Base-by-base conservation (phyloP, 2,797 vertebrate genomes). In the Darevskia nairensis region DNA sequence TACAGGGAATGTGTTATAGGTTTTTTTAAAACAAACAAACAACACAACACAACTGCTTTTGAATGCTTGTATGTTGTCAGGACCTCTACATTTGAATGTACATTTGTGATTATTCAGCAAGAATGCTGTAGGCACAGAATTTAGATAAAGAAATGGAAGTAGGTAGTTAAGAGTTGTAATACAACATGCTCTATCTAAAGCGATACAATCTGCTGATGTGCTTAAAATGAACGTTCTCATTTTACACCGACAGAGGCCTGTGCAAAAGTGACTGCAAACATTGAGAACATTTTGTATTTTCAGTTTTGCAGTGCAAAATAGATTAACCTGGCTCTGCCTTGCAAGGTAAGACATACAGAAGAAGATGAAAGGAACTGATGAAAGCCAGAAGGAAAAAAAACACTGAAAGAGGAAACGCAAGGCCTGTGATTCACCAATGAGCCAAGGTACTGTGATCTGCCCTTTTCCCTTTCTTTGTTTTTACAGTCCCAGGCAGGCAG, bases 101-200 rank as follows among this genome's bases (percentile, higher is more conserved):
- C 17, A 4, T 35, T n/a, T 61, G 21, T 32, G 23, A 64, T 46
- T 46, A n/a, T 46, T 32, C 66, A 92, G 90, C 89, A 23, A 9
- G 19, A 64, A 44, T 32, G 59, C 5, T 46, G 4, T 77, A 77
- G 75, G 44, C 75, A 46, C 25, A 27, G 46, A 55, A 32, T 27
- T 29, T 46, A 29, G 75, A n/a, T 50, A 74, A 17, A 50, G 44
- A n/a, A 79, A 79, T n/a, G 61, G 21, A 61, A 61, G 35, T 91
- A 87, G 86, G 35, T 91, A 87, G 86, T 84, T 82, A 89, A 86
- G 80, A 92, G 86, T 85, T 90, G 82, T 66, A 44, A 72, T 78
- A 76, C 89, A 91, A 68, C 0, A 80, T 75, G 41, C 75, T 1
- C 78, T 82, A 19, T 83, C 92, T 61, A 86, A 35, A 0, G 3